phyloP scores from a whole-genome alignment of 2,888 invertebrate species.

The Amblyteles armatorius region DNA sequence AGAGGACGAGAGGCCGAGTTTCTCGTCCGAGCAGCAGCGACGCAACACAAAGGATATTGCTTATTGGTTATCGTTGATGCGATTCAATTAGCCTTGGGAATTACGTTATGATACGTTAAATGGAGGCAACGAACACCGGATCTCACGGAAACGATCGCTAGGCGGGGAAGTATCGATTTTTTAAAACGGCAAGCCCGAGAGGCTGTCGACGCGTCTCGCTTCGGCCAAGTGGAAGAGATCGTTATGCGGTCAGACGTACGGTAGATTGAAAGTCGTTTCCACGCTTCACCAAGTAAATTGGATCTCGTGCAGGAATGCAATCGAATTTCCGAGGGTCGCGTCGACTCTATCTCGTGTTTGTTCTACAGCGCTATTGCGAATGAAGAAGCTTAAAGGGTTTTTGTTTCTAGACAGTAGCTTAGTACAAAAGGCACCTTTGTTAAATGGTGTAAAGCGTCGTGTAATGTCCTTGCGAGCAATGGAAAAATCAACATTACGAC shows the following conservation, averaged over 20 bases:
- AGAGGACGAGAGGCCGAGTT: not conserved
- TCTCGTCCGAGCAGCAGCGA: not conserved
- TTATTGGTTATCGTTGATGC: slow-evolving; percentile 27
- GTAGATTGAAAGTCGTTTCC: slow-evolving; percentile 19
- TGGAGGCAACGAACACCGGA: not conserved
- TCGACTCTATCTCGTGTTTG: not conserved
- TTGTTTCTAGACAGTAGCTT: no score
- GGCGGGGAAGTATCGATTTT: slow-evolving; percentile 26
- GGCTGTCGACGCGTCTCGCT: slow-evolving; percentile 15
- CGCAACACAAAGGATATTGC: slow-evolving; percentile 22
- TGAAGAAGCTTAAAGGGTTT: no score
- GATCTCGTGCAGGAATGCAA: not conserved
- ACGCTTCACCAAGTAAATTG: slow-evolving; percentile 15
- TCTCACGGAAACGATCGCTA: not conserved
- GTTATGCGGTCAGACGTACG: slow-evolving; percentile 39
- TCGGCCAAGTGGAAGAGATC: slow-evolving; percentile 45
- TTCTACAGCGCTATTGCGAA: no score
- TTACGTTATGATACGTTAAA: not conserved
- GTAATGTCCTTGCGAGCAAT: no score
- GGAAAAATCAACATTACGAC: no score
- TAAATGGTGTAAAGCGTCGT: no score
- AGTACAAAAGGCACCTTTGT: no score
- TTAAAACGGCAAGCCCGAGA: not conserved
- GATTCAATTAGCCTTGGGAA: slow-evolving; percentile 17
- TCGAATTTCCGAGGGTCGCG: not conserved